Base-by-base conservation (phyloP, 2,888 invertebrate genomes). In the Rhimphoctona megacephalus region DNA sequence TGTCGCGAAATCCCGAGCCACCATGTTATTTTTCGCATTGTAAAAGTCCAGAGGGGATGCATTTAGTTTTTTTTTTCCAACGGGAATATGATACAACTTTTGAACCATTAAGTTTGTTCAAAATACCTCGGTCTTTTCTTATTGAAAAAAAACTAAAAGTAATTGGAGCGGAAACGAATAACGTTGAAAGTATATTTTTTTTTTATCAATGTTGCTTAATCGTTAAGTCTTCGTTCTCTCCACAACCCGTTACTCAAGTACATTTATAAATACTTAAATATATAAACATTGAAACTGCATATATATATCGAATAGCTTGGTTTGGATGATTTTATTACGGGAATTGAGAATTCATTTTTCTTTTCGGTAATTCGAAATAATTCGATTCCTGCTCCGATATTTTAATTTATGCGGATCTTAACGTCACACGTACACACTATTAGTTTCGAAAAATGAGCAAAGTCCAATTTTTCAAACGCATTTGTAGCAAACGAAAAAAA, bases 181-280 rank as follows among this genome's bases (percentile, higher is more conserved):
- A 74, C 77, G 70, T 88, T 87, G 81, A 83, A 84, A 89, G 83
- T 88, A 89, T 88, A 89, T 89, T 14, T 89, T 92, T 70, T 61
- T 61, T 93, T 92, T 92, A 92, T 92, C 88, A 72, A 92, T 92
- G 91, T 92, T 93, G 90, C 90, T 92, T 93, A 92, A 91, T 92
- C 89, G 89, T 91, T 91, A 92, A 92, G 91, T 90, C 89, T 90
- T 89, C 85, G 87, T 88, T 88, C 82, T 87, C 86, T 88, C 78
- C 79, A 88, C 73, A 73, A 82, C 77, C 87, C 86, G 82, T 85
- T 81, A 83, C 87, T 85, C 86, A 7, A 46, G 22, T 57, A 30
- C 87, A 66, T 83, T 69, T 73, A 86, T 61, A 17, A 46, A 25
- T 39, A 36, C 57, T 43, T 30, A 72, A 36, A 49, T 49, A 52